Base-by-base conservation (phyloP, 2,888 invertebrate species). In the Hyposoter didymator region DNA sequence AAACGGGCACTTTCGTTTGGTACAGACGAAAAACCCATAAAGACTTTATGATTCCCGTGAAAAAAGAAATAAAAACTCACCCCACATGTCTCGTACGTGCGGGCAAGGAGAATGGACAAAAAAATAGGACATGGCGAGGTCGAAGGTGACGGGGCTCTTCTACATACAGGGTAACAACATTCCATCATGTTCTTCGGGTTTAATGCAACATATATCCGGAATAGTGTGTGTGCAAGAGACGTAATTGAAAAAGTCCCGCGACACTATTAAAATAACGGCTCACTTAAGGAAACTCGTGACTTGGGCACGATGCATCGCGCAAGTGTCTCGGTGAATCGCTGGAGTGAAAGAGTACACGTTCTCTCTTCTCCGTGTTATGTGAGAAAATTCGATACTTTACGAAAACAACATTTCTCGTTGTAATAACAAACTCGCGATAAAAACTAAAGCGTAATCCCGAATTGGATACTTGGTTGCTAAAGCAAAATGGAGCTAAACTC, bases 201-300 rank as follows among this genome's bases (percentile, higher is more conserved):
- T 32, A 35, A 79, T 22, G 45, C 49, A 32, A 78, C 73, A 22
- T 19, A 12, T 28, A 47, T 35, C 12, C 55, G 59, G 22, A 66
- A 78, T 17, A 22, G 17, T 55, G 17, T 64, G 47, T 64, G 10
- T 49, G 19, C 19, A 62, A 66, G 64, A 14, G 28, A 69, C 59
- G 59, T 78, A 74, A 78, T 83, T 74, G 78, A 78, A 78, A 83
- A 83, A 78, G 52, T 83, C 72, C 74, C 45, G 28, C 47, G 73
- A 69, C 47, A 47, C 78, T 62, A 74, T 78, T 78, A 69, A 74
- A 74, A 67, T 78, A 78, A 78, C 74, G 59, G 73, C 52, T 78
- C 67, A 47, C 83, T 78, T 55, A 47, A 39, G 59, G 47, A 47
- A 62, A 83, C 43, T 83, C 62, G 73, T 22, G 72, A 73, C 39